Base-by-base conservation (phyloP, 2,888 invertebrate genomes). In the Standfussiana lucernea region DNA sequence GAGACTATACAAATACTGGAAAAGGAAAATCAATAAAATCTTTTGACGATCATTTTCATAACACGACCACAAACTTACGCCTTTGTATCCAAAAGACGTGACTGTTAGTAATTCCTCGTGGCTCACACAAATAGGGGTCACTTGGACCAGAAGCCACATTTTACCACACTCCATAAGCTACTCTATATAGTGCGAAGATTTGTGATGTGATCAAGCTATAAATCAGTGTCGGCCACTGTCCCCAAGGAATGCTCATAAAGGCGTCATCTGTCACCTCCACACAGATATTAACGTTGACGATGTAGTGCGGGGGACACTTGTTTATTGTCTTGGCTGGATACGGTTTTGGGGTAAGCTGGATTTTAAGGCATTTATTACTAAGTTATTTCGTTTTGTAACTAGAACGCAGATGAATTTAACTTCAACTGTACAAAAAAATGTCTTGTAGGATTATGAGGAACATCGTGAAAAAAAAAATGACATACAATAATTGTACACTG, bases 201-300 rank as follows among this genome's bases (percentile, higher is more conserved):
- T 89, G 89, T 88, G 89, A 82, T 77, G 82, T 82, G 87, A 86
- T 86, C 89, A 88, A 82, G 80, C 81, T 77, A 89, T 89, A 89
- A 88, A 89, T 89, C 89, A 89, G 88, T 85, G 88, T 84, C 89
- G 56, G 75, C 61, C 68, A 68, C 37, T 83, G 83, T 84, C 88
- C 88, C 83, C 70, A 72, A 88, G 89, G 89, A 89, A 89, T 89
- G 89, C 85, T 89, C 89, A 89, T 89, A 89, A 89, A 89, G 88
- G 87, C 79, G 67, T 83, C 89, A 88, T 88, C 89, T 80, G 87
- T 89, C 88, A 86, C 82, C 75, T 75, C 72, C 74, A 61, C 79
- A 81, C 80, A 87, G 86, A 86, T 86, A 88, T 84, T 88, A 87
- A 79, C 86, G 78, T 79, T 82, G 84, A 85, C 80, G 77, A 76